Evolutionary conservation across 2,797 vertebrate genomes (phyloP).

Genomic region (Denticeps clupeoides): DNA sequence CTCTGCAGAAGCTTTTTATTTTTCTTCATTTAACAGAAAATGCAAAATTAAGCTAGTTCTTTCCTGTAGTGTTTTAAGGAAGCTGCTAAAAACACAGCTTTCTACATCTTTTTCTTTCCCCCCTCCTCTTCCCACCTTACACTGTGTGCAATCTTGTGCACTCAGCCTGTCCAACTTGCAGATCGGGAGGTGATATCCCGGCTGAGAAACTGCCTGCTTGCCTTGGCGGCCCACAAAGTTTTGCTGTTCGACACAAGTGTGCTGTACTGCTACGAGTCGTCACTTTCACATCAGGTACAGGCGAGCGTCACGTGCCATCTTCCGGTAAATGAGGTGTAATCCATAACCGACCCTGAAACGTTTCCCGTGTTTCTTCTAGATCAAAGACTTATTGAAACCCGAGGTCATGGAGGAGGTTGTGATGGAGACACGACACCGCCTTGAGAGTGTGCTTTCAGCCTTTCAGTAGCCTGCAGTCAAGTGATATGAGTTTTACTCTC

Average conservation of each 20-base stretch:
- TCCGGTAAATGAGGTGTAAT: too few species aligned
- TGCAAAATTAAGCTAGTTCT: too few species aligned
- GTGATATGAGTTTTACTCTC: too few species aligned
- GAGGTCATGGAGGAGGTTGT: conserved; percentile 88
- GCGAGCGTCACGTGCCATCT: too few species aligned
- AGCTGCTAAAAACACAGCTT: background rate
- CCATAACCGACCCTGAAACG: too few species aligned
- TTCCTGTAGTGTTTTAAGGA: background rate
- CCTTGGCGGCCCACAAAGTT: conserved; percentile 74
- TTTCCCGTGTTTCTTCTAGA: conserved; percentile 57
- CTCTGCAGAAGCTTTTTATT: too few species aligned
- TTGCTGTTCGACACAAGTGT: conserved; percentile 90
- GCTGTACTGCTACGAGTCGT: conserved; percentile 90
- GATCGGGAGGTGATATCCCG: conserved; percentile 94
- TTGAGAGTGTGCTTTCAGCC: too few species aligned
- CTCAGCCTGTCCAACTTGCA: conserved; percentile 71
- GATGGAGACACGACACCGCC: conserved; percentile 79
- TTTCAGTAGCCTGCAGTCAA: too few species aligned
- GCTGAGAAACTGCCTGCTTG: conserved; percentile 84
- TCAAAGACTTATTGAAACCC: conserved; percentile 90
- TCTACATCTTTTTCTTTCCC: background rate
- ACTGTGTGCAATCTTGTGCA: too few species aligned
- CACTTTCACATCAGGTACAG: conserved; percentile 78
- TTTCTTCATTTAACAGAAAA: too few species aligned
- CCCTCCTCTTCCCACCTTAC: background rate